Evolutionary conservation across 2,113 vertebrate genomes (phyloP).

Genomic region (Mobula birostris): DNA sequence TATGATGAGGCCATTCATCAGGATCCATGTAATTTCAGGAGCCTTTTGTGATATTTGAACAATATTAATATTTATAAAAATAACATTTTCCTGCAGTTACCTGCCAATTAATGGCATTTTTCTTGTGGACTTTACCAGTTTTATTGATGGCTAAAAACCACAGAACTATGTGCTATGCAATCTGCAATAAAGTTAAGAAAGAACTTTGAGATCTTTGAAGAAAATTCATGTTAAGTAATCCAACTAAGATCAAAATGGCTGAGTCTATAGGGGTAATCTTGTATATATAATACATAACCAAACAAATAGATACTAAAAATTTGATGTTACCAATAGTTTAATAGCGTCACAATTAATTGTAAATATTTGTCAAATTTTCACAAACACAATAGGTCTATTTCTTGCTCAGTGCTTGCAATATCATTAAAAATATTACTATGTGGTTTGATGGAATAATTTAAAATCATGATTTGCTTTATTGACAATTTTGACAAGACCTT

Average conservation of each 20-base stretch:
- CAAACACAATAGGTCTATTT: background rate
- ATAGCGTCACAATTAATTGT: background rate
- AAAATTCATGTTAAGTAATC: background rate
- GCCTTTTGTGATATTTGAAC: background rate
- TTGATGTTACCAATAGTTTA: background rate
- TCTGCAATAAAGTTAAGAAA: background rate
- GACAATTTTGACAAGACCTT: background rate
- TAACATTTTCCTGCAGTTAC: background rate
- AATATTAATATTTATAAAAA: background rate
- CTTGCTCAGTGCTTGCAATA: background rate
- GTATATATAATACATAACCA: background rate
- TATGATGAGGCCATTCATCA: constrained; percentile 9
- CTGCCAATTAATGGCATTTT: background rate
- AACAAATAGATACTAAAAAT: background rate
- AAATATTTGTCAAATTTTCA: background rate
- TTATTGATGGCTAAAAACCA: constrained; percentile 8
- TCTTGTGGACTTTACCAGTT: background rate
- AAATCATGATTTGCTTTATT: background rate
- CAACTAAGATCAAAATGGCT: background rate
- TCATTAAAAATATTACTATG: background rate
- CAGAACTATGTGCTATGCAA: background rate
- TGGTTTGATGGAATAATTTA: background rate
- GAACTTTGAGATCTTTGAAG: background rate
- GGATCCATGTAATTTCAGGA: constrained; percentile 15
- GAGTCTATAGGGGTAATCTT: background rate